Conservation (phyloP, 2,113 vertebrate genomes). For the Tyto alba region DNA sequence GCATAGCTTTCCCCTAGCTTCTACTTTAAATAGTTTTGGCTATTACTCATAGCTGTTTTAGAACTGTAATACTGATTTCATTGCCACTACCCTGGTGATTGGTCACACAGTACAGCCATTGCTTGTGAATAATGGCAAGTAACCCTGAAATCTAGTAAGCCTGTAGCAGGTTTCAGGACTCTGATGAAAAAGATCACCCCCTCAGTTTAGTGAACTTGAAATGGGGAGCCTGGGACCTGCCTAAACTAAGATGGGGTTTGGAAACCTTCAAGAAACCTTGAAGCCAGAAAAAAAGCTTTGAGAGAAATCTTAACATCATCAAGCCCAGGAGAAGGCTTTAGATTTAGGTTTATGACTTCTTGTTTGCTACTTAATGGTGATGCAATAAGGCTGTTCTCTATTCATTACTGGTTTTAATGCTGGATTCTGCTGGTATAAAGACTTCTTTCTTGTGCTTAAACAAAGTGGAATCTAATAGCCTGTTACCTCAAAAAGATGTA, state of each 20-base stretch:
- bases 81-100: background rate
- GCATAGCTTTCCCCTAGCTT: background rate
- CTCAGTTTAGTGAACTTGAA: background rate
- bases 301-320: background rate
- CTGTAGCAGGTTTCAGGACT: background rate
- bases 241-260: background rate
- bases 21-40: background rate
- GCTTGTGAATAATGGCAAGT: background rate
- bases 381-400: background rate
- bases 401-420: background rate
- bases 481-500: background rate
- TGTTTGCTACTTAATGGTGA: background rate
- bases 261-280: background rate
- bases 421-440: background rate
- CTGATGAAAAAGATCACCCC: background rate
- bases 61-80: background rate
- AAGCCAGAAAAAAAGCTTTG: background rate
- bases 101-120: background rate
- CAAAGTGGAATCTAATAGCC: background rate
- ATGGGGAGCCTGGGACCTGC: background rate
- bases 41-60: background rate
- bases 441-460: background rate
- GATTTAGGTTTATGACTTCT: background rate
- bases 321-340: background rate
- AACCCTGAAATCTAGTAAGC: background rate